Base-by-base conservation (phyloP, 2,888 invertebrate species). In the Drosophila nr. fundita region DNA sequence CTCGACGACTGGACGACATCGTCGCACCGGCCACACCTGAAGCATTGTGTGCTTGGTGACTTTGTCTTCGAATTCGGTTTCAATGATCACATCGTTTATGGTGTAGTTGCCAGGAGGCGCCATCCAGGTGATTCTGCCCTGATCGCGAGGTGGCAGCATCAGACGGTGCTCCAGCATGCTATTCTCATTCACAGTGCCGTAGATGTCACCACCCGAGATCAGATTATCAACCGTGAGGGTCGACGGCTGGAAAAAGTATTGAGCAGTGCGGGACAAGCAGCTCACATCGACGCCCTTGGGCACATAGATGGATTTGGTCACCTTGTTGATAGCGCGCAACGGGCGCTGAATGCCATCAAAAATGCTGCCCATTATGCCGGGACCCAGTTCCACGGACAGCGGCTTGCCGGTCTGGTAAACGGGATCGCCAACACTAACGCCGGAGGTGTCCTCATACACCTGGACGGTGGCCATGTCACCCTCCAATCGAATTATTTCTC, bases 331-430 rank as follows among this genome's bases (percentile, higher is more conserved):
- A 93, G 98, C 98, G 93, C 97, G 98, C 91, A 99, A 93, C 0
- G 99, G 99, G 91, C 99, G 97, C 94, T 99, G 99, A 93, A 99
- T 99, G 94, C 99, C 99, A 94, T 99, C 99, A 94, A 99, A 99
- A 94, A 99, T 99, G 93, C 98, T 98, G 80, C 98, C 98, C 95
- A 99, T 96, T 93, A 99, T 99, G 92, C 99, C 99, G 38, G 99
- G 99, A 1, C 99, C 99, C 64, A 99, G 94, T 93, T 99, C 99
- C 36, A 99, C 99, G 3, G 99, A 99, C 52, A 99, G 94, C 0
- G 99, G 99, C 93, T 99, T 99, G 80, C 99, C 99, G 0, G 99
- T 99, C 91, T 99, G 95, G 77, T 99, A 94, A 15, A 99, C 99
- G 52, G 99, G 99, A 94, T 99, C 99, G 27, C 99, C 99, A 2